Base-by-base conservation (phyloP, 1,140 invertebrate genomes). In the Calosoma granatense region DNA sequence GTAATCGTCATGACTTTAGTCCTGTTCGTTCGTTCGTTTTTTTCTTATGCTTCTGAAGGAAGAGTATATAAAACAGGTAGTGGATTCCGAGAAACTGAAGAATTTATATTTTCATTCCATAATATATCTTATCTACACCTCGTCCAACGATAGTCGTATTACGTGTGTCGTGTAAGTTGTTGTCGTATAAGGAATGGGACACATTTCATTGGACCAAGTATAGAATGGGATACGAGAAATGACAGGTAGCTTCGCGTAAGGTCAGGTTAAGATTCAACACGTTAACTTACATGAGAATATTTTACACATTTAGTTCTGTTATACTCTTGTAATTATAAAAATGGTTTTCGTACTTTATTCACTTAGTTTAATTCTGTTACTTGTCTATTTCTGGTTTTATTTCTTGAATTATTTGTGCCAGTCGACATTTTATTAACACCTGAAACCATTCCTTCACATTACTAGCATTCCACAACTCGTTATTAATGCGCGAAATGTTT, bases 131-230 rank as follows among this genome's bases (percentile, higher is more conserved):
- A 11, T 47, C 9, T 47, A 47, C 17, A 47, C 15, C 9, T 47
- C 9, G 41, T 47, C 9, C 41, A 36, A n/a, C 26, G n/a, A 36
- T 9, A n/a, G 26, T 9, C 6, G 6, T n/a, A 36, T 9, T 36
- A n/a, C 57, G 59, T 59, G 58, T 60, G 61, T 59, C 61, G 59
- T n/a, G 59, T 63, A 55, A 57, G 56, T 54, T 39, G 56, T 60
- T 52, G 36, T n/a, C n/a, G n/a, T n/a, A n/a, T n/a, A n/a, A n/a
- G n/a, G n/a, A n/a, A n/a, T n/a, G 56, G 36, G 56, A 54, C 26
- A 36, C 26, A 9, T 6, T 36, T 36, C n/a, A n/a, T 36, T 6
- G 6, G 6, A n/a, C 3, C 9, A 47, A 47, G 6, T 47, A 47
- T 47, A 47, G 26, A 11, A 11, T 47, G 6, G 3, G 17, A 47